Percentiles rank a stretch among this genome's conserved stretches.
phyloP scores from a whole-genome alignment of 2,797 vertebrate genomes.

The Sebastes baramenuke region DNA sequence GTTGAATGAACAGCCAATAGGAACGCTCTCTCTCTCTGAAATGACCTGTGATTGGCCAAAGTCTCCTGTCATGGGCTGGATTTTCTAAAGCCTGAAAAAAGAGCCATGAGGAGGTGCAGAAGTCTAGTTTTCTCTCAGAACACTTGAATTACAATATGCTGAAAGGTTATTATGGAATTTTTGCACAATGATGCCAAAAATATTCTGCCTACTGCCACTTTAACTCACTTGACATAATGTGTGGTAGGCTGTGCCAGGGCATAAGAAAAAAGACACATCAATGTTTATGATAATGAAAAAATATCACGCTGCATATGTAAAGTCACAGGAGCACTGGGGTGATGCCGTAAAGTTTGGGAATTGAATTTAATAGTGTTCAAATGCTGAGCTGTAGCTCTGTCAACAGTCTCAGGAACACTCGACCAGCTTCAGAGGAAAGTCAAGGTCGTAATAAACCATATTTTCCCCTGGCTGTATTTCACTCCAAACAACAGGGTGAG shows the following conservation, averaged over 20 bases:
- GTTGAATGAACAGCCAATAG: too few relatives aligned
- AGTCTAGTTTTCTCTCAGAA: too few relatives aligned
- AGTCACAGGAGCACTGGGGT: not conserved
- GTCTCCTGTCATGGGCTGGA: accelerated
- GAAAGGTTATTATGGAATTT: too few relatives aligned
- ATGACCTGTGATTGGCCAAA: too few relatives aligned
- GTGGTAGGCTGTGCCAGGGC: not conserved
- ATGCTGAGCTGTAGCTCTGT: not conserved
- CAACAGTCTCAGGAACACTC: not conserved
- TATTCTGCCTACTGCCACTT: too few relatives aligned
- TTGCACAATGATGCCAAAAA: too few relatives aligned
- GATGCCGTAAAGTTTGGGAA: not conserved
- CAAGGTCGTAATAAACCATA: not conserved
- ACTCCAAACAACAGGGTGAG: not conserved
- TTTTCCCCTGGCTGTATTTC: not conserved
- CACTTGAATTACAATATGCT: too few relatives aligned
- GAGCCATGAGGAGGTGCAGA: too few relatives aligned
- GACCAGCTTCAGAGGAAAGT: not conserved
- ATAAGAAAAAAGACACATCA: not conserved
- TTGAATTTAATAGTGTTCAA: not conserved
- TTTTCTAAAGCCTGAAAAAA: too few relatives aligned
- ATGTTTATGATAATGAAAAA: not conserved
- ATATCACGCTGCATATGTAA: not conserved
- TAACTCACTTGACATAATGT: not conserved
- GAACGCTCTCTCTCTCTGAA: too few relatives aligned